Evolutionary conservation across 2,113 vertebrate genomes (phyloP).

Genomic region (Hippopotamus amphibius): DNA sequence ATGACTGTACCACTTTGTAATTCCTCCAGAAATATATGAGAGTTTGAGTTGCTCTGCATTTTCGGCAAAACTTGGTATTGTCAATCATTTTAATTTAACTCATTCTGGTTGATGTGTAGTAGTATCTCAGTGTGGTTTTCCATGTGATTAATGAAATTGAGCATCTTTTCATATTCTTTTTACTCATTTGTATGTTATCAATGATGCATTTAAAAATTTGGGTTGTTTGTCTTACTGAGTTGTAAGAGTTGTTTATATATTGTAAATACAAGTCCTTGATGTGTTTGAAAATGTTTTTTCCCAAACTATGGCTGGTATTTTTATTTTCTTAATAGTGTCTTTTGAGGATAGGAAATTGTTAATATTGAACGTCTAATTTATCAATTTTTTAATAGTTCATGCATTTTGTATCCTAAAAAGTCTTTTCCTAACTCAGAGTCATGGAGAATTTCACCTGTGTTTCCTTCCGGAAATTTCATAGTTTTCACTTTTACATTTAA

Average conservation of each 20-base stretch:
- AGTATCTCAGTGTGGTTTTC: background rate
- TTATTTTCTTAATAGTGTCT: background rate
- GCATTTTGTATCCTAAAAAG: background rate
- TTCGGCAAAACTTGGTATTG: background rate
- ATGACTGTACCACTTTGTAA: background rate
- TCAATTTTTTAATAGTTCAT: background rate
- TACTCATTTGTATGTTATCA: background rate
- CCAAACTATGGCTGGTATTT: background rate
- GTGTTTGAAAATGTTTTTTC: conserved; percentile 20
- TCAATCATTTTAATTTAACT: background rate
- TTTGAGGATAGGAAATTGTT: background rate
- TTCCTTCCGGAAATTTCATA: background rate
- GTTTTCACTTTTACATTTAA: background rate
- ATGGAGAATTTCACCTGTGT: background rate
- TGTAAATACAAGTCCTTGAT: background rate
- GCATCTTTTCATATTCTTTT: background rate
- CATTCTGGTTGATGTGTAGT: background rate
- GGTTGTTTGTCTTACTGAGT: background rate
- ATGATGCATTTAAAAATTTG: background rate
- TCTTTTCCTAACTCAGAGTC: background rate
- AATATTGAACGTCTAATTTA: background rate
- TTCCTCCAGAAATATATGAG: background rate
- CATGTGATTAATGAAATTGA: background rate
- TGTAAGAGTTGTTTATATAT: background rate
- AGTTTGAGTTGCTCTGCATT: background rate